Conservation (phyloP, 2,888 invertebrate species). For the Teleiodes luculella region DNA sequence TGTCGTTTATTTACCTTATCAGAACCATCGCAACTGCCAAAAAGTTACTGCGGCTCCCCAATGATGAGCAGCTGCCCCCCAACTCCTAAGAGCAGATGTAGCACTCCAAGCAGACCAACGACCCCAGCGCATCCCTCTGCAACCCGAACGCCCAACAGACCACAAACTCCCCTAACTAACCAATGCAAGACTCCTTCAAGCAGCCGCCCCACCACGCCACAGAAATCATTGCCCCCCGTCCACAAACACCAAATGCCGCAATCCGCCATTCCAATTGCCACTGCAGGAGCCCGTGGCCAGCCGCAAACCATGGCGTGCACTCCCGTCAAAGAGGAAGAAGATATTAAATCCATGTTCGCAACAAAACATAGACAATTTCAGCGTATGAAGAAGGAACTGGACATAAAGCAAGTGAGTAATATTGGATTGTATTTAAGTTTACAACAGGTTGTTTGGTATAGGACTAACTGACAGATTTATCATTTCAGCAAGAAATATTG, state of each 20-base stretch:
- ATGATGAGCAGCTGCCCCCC: conserved; percentile 44
- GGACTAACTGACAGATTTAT: background rate
- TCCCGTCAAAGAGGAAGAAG: conserved; percentile 36
- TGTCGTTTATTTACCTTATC: background rate
- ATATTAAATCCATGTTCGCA: conserved; percentile 42
- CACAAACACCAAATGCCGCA: conserved; percentile 29
- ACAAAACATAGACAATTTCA: conserved; percentile 54
- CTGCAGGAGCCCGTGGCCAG: conserved; percentile 5
- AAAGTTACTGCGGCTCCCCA: conserved; percentile 35
- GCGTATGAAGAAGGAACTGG: conserved; percentile 64
- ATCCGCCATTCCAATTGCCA: conserved; percentile 22
- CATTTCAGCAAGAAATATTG: conserved; percentile 56
- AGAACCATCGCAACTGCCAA: background rate
- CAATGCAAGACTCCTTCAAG: background rate
- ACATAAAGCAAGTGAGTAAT: conserved; percentile 59
- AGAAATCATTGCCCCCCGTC: background rate
- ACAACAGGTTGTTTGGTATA: background rate
- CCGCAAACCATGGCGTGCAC: background rate
- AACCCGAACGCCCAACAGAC: conserved; percentile 11
- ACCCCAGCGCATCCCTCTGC: conserved; percentile 8
- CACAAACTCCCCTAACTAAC: conserved; percentile 14
- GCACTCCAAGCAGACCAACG: conserved; percentile 19
- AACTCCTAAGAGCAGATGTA: conserved; percentile 39
- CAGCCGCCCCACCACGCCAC: conserved; percentile 16
- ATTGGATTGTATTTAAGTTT: background rate